A percentile compares a stretch with the other conserved stretches of the same genome.
Conservation (phyloP, 23 tunicate genomes). For the Clavelina lepadiformis region DNA sequence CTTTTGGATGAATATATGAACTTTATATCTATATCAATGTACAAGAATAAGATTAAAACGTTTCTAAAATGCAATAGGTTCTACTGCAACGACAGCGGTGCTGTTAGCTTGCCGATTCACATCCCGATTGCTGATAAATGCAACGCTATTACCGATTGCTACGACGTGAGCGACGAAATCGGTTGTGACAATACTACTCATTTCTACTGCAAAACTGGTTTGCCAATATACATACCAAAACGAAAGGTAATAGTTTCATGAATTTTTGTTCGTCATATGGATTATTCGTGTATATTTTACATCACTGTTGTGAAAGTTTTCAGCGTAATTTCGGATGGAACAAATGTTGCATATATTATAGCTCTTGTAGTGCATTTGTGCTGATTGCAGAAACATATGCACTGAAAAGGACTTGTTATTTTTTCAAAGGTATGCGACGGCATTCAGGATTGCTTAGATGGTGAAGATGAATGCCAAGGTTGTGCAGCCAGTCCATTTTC, state of each 20-base stretch:
- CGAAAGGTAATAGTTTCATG: slow-evolving; percentile 11
- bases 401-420: no score
- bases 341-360: no score
- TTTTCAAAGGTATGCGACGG: slow-evolving; percentile 68
- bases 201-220: slow-evolving; percentile 57
- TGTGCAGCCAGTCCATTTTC: slow-evolving; percentile 73
- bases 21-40: no score
- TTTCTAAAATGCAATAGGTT: slow-evolving; percentile 18
- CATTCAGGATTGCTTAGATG: slow-evolving; percentile 42
- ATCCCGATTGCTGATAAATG: slow-evolving; percentile 35
- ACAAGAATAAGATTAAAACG: no score
- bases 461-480: slow-evolving; percentile 82
- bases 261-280: no score
- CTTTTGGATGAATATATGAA: no score
- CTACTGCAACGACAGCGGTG: slow-evolving; percentile 54
- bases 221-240: slow-evolving; percentile 23
- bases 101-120: slow-evolving; percentile 41
- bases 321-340: no score
- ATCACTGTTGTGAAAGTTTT: no score
- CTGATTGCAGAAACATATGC: no score
- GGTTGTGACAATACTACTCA: slow-evolving; percentile 53
- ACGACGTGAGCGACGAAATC: slow-evolving; percentile 72
- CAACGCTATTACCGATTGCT: slow-evolving; percentile 51
- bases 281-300: no score
- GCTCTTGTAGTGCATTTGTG: no score